Base-by-base conservation (phyloP, 2,113 vertebrate species). In the Etheostoma cragini region DNA sequence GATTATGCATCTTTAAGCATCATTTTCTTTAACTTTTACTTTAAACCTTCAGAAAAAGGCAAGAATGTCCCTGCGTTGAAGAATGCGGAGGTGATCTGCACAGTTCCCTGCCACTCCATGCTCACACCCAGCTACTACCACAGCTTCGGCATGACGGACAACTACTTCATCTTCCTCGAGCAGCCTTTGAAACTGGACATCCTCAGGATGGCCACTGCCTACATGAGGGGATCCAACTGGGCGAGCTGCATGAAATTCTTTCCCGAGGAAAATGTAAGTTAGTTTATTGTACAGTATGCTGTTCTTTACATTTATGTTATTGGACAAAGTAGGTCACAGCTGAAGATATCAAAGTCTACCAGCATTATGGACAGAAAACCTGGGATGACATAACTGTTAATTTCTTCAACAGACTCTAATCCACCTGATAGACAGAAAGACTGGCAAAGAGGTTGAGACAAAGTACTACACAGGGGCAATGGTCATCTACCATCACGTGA, bases 51-150 rank as follows among this genome's bases (percentile, higher is more conserved):
- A 94, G 94, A 86, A 68, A 76, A 74, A 63, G 62, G 63, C 35
- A 94, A 93, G 72, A 76, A 83, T 26, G 93, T 70, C 64, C 86
- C 88, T 3, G 88, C 83, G 15, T 81, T 97, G 91, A 97, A 96
- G 81, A 95, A 94, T 6, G 22, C 87, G 0, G 96, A 98, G 91
- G 95, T 96, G 56, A 10, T 97, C 26, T 97, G 95, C 83, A 95
- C 96, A 2, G 52, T 99, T 54, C 94, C 96, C 45, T 96, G 97
- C 71, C 94, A 75, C 42, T 96, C 96, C 3, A 91, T 97, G 61
- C 94, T 99, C 53, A 94, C 93, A 1, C 98, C 97, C 17, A 97
- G 97, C 94, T 99, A 98, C 92, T 97, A 96, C 86, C 97, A 99
- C 88, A 99, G 97, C 92, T 99, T 99, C 35, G 97, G 97, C 38